Conservation (phyloP, 2,888 invertebrate species). For the Cryptophagus acutangulus region DNA sequence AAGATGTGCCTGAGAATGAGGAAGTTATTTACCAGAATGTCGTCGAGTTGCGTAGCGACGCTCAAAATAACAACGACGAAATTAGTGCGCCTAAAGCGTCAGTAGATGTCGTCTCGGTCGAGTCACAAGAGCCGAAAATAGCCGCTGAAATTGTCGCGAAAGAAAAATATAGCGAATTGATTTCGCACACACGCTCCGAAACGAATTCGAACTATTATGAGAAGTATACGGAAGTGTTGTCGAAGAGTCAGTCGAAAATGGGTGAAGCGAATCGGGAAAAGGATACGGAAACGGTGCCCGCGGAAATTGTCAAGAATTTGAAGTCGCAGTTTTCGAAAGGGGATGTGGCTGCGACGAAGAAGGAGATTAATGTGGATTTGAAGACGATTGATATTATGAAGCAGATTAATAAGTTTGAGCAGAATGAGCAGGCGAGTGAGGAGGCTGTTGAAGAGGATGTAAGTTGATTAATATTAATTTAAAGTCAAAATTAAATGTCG, state of each 20-base stretch:
- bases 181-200: slow-evolving; percentile 31
- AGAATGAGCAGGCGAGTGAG: slow-evolving; percentile 27
- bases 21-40: slow-evolving; percentile 2
- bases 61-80: too few relatives aligned
- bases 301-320: slow-evolving; percentile 35
- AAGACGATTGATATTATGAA: slow-evolving; percentile 41
- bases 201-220: slow-evolving; percentile 30
- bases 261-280: slow-evolving; percentile 30
- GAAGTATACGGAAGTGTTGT: slow-evolving; percentile 30
- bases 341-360: slow-evolving; percentile 28
- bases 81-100: too few relatives aligned
- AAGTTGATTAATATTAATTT: slow-evolving; percentile 22
- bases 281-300: slow-evolving; percentile 35
- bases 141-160: slow-evolving; percentile 6
- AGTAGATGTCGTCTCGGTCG: too few relatives aligned
- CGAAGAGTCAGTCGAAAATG: slow-evolving; percentile 25
- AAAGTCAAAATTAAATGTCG: neutral
- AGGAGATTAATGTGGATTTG: slow-evolving; percentile 31
- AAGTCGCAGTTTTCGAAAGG: slow-evolving; percentile 38
- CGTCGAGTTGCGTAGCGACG: neutral
- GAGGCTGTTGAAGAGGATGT: slow-evolving; percentile 26
- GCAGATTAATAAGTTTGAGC: slow-evolving; percentile 44
- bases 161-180: slow-evolving; percentile 30
- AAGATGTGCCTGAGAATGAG: slow-evolving; percentile 6
- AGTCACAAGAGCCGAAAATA: too few relatives aligned